phyloP scores from a whole-genome alignment of 2,113 vertebrate species.

The Mobula birostris region DNA sequence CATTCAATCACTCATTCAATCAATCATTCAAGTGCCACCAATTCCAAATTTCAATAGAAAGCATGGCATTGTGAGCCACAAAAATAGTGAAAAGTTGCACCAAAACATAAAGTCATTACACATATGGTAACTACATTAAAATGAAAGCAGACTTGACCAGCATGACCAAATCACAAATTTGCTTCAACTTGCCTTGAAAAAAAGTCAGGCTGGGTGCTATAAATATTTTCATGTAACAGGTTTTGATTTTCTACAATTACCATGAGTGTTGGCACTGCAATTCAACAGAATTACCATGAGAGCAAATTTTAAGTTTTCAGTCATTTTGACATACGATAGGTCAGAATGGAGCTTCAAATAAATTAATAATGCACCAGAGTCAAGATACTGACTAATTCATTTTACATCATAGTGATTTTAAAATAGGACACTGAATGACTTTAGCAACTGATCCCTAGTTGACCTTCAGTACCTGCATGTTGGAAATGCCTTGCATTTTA shows the following conservation, averaged over 20 bases:
- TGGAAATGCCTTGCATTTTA: background rate
- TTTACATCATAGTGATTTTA: background rate
- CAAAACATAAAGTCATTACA: background rate
- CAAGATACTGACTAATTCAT: background rate
- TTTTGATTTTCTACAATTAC: background rate
- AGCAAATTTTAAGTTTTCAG: background rate
- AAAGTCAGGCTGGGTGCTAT: background rate
- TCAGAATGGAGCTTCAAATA: background rate
- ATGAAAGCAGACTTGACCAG: background rate
- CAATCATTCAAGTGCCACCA: background rate
- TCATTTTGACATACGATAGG: background rate
- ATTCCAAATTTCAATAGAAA: background rate
- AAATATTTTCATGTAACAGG: background rate
- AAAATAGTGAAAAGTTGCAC: background rate
- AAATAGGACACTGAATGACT: background rate
- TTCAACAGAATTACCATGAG: background rate
- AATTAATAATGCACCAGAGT: background rate
- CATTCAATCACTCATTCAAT: background rate
- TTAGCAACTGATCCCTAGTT: background rate
- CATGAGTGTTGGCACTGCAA: background rate
- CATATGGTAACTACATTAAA: background rate
- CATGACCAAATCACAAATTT: background rate
- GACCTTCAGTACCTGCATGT: background rate
- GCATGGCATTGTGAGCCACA: background rate
- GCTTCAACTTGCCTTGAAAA: background rate